Percentiles rank a stretch among this genome's conserved stretches.
phyloP scores from a whole-genome alignment of 1,140 invertebrate species.

The Dendrolimus punctatus region DNA sequence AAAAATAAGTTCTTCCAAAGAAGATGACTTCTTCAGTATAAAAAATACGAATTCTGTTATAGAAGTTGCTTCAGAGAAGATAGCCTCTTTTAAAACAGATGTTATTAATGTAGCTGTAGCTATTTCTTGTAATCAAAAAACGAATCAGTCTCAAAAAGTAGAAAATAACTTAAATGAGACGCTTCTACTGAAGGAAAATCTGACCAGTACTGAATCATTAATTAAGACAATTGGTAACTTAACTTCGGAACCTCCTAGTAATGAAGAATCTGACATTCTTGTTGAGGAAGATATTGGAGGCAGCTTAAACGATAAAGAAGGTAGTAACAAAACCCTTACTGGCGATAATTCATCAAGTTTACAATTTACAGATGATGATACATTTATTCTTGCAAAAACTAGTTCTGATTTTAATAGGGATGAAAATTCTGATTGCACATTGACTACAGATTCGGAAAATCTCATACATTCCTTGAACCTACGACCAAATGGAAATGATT shows the following conservation, averaged over 20 bases:
- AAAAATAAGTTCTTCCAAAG: slow-evolving; percentile 12
- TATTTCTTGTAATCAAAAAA: slow-evolving; percentile 18
- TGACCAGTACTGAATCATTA: slow-evolving; percentile 22
- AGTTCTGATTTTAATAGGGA: slow-evolving; percentile 26
- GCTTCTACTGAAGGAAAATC: slow-evolving; percentile 16
- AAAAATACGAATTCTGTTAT: slow-evolving; percentile 17
- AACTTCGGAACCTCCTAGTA: slow-evolving; percentile 11
- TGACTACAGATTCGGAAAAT: slow-evolving; percentile 14
- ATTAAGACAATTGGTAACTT: slow-evolving; percentile 1
- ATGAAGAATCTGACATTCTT: background rate
- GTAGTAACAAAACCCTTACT: slow-evolving; percentile 7
- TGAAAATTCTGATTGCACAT: slow-evolving; percentile 14
- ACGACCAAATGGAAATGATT: background rate
- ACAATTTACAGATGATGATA: slow-evolving; percentile 11
- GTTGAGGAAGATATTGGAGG: background rate
- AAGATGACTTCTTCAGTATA: slow-evolving; percentile 10
- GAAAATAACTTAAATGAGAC: slow-evolving; percentile 10
- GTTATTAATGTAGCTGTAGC: slow-evolving; percentile 35
- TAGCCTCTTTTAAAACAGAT: slow-evolving; percentile 21
- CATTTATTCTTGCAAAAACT: slow-evolving; percentile 21
- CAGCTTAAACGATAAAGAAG: background rate
- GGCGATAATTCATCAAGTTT: slow-evolving; percentile 3
- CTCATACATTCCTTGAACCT: background rate
- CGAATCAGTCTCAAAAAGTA: slow-evolving; percentile 10
- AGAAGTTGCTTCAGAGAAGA: slow-evolving; percentile 10